Evolutionary conservation across 23 tunicate species (phyloP).

Genomic region (Halocynthia aurantium): DNA sequence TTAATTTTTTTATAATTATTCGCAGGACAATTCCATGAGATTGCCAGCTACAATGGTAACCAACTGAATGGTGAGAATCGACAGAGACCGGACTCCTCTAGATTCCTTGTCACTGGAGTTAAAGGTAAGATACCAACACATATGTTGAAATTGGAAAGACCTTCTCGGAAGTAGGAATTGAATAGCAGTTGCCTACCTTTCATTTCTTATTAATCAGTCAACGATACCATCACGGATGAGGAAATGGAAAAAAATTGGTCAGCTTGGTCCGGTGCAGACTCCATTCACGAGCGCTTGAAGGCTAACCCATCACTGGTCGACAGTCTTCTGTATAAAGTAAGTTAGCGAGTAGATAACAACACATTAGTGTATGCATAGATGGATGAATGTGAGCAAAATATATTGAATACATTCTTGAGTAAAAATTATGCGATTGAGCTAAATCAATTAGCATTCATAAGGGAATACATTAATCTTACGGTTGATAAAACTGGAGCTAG

Average conservation of each 20-base stretch:
- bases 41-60: constrained; percentile 28
- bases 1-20: constrained; percentile 1
- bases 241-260: constrained; percentile 2
- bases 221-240: background rate
- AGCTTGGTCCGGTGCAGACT: constrained; percentile 5
- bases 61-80: constrained; percentile 13
- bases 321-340: constrained; percentile 2
- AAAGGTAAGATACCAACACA: constrained; percentile 14
- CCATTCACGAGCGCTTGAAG: background rate
- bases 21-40: constrained; percentile 28
- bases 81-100: constrained; percentile 4
- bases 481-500: background rate
- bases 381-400: background rate
- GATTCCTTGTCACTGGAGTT: constrained; percentile 37
- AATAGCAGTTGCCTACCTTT: background rate
- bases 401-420: too few relatives aligned
- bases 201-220: constrained; percentile 1
- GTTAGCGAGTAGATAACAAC: background rate
- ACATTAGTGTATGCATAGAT: background rate
- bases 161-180: too few relatives aligned
- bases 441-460: too few relatives aligned
- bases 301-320: background rate
- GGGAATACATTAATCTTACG: background rate
- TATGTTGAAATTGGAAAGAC: background rate
- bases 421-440: too few relatives aligned